Evolutionary conservation across 2,888 invertebrate species (phyloP).

Genomic region (Sericinus montela): DNA sequence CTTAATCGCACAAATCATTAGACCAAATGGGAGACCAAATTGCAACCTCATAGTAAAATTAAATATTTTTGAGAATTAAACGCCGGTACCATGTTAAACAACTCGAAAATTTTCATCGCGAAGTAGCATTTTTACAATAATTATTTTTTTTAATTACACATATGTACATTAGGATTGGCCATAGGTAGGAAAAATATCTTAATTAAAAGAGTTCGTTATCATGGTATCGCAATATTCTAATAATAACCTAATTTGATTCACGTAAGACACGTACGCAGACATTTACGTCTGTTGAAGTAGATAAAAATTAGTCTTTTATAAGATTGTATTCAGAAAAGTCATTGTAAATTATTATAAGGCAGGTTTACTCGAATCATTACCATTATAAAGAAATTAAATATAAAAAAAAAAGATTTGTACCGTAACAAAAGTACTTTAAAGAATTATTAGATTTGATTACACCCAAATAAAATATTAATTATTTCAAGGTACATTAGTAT

Average conservation of each 20-base stretch:
- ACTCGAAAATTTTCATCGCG: conserved; percentile 14
- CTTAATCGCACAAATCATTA: conserved; percentile 49
- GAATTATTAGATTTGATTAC: too few species aligned
- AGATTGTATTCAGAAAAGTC: too few species aligned
- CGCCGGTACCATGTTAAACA: conserved; percentile 29
- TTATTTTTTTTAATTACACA: background rate
- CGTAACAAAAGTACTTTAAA: too few species aligned
- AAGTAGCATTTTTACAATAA: too few species aligned
- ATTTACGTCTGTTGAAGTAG: conserved; percentile 4
- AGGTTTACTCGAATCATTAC: too few species aligned
- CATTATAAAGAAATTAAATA: too few species aligned
- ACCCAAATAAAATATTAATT: too few species aligned
- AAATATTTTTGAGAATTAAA: conserved; percentile 43
- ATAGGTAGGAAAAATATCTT: background rate
- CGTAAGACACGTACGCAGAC: background rate
- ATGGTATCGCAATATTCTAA: conserved; percentile 10
- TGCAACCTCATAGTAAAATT: conserved; percentile 33
- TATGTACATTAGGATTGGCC: background rate
- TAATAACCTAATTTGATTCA: background rate
- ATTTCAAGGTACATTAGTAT: too few species aligned
- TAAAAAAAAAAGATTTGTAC: too few species aligned
- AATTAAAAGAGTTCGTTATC: conserved; percentile 22
- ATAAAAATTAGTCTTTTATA: background rate
- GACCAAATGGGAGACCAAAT: conserved; percentile 60
- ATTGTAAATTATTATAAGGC: too few species aligned